phyloP scores from a whole-genome alignment of 2,888 invertebrate genomes.

The Empis livida region DNA sequence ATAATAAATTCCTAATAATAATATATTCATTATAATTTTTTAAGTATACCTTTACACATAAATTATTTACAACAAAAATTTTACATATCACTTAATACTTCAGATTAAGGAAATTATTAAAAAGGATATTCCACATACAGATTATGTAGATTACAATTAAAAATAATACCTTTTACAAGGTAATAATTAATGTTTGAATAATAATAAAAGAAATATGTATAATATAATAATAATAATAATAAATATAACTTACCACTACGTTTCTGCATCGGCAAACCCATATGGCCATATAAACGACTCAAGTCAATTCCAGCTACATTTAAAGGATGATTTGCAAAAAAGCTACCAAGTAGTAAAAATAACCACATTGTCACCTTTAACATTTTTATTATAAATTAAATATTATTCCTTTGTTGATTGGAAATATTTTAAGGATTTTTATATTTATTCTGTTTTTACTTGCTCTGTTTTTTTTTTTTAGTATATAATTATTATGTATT shows the following conservation, averaged over 20 bases:
- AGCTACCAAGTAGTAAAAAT: conserved; percentile 43
- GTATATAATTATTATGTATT: too few relatives aligned
- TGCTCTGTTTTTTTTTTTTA: not conserved
- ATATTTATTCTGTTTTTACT: not conserved
- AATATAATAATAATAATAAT: not conserved
- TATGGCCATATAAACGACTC: conserved; percentile 67
- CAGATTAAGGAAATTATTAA: too few relatives aligned
- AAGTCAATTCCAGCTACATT: conserved; percentile 62
- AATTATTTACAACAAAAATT: too few relatives aligned
- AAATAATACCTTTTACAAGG: too few relatives aligned
- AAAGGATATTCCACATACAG: too few relatives aligned
- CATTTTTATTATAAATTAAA: conserved; percentile 6
- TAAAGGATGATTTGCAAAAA: conserved; percentile 52
- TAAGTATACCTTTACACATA: too few relatives aligned
- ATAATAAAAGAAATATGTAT: too few relatives aligned
- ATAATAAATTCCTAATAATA: too few relatives aligned
- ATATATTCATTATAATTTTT: too few relatives aligned
- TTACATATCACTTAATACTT: too few relatives aligned
- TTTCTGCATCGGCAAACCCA: conserved; percentile 35
- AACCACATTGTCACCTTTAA: conserved; percentile 20
- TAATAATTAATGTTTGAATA: too few relatives aligned
- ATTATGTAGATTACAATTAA: too few relatives aligned
- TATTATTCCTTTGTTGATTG: not conserved
- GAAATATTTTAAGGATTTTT: not conserved
- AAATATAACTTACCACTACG: conserved; percentile 28